A percentile compares a stretch with the other conserved stretches of the same genome.
These are phyloP conservation scores for Chaetodon auriga DNA, from an alignment of 2,113 vertebrate species.

Conservation along the genomic window DNA sequence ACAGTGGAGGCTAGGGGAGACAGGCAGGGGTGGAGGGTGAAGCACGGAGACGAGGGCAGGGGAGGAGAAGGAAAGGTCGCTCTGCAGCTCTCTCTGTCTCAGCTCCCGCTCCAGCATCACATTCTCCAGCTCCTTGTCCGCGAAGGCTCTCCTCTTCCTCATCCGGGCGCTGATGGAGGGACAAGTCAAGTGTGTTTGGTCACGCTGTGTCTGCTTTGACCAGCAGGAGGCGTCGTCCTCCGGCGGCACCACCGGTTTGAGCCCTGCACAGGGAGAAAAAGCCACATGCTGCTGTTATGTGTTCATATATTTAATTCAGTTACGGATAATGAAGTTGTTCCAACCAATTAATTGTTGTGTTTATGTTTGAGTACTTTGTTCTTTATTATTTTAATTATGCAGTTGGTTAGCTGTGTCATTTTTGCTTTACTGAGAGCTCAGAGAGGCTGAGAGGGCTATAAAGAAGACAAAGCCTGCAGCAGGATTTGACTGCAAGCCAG, in stretches of 20 bases:
- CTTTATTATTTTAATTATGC: conserved; percentile 59
- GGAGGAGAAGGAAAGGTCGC: conserved; percentile 56
- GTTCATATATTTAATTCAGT: conserved; percentile 13
- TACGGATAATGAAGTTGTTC: conserved; percentile 21
- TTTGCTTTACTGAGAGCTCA: conserved; percentile 39
- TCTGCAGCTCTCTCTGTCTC: conserved; percentile 77
- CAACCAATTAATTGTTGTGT: conserved; percentile 38
- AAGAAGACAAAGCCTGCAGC: conserved; percentile 40
- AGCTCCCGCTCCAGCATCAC: conserved; percentile 83
- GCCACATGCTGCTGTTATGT: conserved; percentile 7
- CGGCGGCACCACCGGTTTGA: conserved; percentile 55
- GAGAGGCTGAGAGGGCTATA: conserved; percentile 29
- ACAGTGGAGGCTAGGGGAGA: conserved; percentile 59
- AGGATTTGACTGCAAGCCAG: conserved; percentile 44
- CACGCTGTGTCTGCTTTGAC: conserved; percentile 54
- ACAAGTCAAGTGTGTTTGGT: conserved; percentile 49
- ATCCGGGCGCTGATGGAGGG: conserved; percentile 80
- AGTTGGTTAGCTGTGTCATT: conserved; percentile 51
- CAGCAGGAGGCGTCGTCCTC: conserved; percentile 69
- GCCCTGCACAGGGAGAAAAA: conserved; percentile 49
- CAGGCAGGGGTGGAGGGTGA: conserved; percentile 54
- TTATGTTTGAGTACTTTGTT: conserved; percentile 38
- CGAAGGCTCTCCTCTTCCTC: conserved; percentile 83
- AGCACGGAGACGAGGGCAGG: conserved; percentile 54
- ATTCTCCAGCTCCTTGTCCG: conserved; percentile 84